Evolutionary conservation across 2,113 vertebrate species (phyloP), one percentile per base, ranked within the genome.

Genomic region (Malaclemys terrapin): DNA sequence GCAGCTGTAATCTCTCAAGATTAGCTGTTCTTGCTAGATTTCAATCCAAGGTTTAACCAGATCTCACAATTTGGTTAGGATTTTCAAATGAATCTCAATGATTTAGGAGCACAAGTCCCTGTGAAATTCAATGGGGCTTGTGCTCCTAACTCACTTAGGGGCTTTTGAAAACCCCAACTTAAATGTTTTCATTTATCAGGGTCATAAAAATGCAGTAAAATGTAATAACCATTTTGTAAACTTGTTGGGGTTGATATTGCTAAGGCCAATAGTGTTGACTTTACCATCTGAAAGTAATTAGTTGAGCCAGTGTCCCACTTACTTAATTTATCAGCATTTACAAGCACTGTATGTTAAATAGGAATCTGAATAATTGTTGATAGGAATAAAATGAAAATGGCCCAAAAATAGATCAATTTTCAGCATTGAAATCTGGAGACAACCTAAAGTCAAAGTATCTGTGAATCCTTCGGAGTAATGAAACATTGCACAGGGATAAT

Each of bases 121-220:
- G 10, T 13, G 22, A 78, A 89, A 87, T 59, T 52, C 65, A 76
- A 8, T 27, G 4, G 76, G 38, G 47, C 3, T 5, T 85, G 89
- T 10, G 1, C 49, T 89, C 25, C 25, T 47, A 54, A 1, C 1
- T 92, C 49, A 59, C 50, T 87, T 42, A n/a, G 92, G n/a, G 62
- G 25, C 17, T 52, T 89, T 96, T 29, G 35, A 93, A 87, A 89
- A 53, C 19, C 16, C 38, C 2, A 75, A 57, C 91, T 91, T 47
- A 85, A 78, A 59, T 92, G 3, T 80, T 91, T 92, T 93, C 50
- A 94, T 57, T 93, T 82, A 85, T 88, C 22, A 86, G 10, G 69
- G 10, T 57, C 69, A 56, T 25, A 57, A 57, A 16, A 57, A 25
- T 57, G 17, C 22, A 81, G 38, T 87, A 76, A 97, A 89, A 87